Base-by-base conservation (phyloP, 2,888 invertebrate genomes). In the Orchesellides sinensis region DNA sequence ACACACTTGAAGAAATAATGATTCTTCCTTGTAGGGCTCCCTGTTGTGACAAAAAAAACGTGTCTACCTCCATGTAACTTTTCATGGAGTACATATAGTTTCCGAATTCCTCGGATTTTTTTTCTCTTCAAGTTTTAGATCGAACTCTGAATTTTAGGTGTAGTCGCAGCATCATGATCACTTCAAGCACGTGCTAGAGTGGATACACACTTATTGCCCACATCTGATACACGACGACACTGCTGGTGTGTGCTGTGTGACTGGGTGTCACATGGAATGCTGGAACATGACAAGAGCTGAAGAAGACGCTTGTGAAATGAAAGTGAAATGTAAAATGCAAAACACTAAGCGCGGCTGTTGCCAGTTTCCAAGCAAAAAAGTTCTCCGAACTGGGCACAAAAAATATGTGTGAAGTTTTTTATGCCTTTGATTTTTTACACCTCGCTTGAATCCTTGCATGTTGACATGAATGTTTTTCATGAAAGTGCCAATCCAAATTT, bases 251-350 rank as follows among this genome's bases (percentile, higher is more conserved):
- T n/a, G n/a, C n/a, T n/a, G n/a, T n/a, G n/a, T n/a, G n/a, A n/a
- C 17, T 54, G 23, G n/a, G 17, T 80, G 72, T 66, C 72, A 80
- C 79, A 56, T 47, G 72, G 49, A 65, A 63, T 79, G 70, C 40
- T 47, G 72, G 79, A 80, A 80, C 72, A 65, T 80, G 79, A 80
- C 79, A 80, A n/a, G 72, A 72, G 65, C 65, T 61, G 66, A 65
- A 80, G 72, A 66, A 72, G 70, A 80, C 72, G 65, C 47, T n/a
- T 72, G 56, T 80, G 61, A 72, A 54, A 75, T 65, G 66, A 65
- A 75, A 75, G 29, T 73, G 29, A 32, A 73, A 19, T 52, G 21
- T 17, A 19, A n/a, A 61, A 79, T 32, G 70, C 8, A 52, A 61
- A 40, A 40, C 40, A n/a, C n/a, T n/a, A n/a, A n/a, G n/a, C 40